These are phyloP conservation scores for Vipera latastei DNA, from an alignment of 2,797 vertebrate genomes.

Conservation along the genomic window DNA sequence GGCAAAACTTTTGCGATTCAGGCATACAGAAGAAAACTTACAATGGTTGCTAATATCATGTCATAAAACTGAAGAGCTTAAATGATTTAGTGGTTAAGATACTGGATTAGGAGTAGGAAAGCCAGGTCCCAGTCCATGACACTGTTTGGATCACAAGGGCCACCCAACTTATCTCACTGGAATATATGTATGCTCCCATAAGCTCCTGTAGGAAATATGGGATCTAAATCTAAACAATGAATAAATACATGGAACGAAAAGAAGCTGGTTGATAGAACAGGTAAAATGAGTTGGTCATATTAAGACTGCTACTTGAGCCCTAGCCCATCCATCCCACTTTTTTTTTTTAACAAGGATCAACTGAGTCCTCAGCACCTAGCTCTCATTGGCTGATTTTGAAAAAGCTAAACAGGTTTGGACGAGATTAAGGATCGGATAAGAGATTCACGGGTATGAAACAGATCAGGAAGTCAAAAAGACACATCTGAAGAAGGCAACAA, in stretches of 20 bases:
- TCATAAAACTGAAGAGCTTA: background rate
- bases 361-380: background rate
- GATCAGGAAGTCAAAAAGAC: background rate
- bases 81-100: background rate
- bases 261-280: background rate
- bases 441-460: background rate
- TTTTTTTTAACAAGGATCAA: background rate
- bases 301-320: background rate
- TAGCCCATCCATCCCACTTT: background rate
- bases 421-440: background rate
- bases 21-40: background rate
- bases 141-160: background rate
- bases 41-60: background rate
- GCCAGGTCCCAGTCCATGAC: background rate
- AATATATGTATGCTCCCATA: background rate
- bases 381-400: background rate
- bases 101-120: background rate
- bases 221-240: background rate
- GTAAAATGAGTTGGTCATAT: background rate
- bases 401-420: background rate
- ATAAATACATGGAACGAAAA: background rate
- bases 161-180: background rate
- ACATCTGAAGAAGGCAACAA: background rate
- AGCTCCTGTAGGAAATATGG: background rate
- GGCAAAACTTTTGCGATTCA: background rate